Conservation (phyloP, 2,113 vertebrate genomes). For the Odontophorus gujanensis region DNA sequence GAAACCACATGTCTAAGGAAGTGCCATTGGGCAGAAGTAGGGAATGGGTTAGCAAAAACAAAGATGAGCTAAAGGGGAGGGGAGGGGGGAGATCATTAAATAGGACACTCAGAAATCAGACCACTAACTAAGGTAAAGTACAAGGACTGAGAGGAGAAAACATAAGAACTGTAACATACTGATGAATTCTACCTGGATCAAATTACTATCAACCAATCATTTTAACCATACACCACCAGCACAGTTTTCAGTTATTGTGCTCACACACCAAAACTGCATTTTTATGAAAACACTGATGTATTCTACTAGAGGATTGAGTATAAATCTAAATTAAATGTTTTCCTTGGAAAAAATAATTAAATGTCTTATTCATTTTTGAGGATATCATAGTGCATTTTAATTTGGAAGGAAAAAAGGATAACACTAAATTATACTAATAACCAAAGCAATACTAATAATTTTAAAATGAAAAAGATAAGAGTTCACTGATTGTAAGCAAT, state of each 20-base stretch:
- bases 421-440: slow-evolving; percentile 56
- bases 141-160: background rate
- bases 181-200: background rate
- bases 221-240: background rate
- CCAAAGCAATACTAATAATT: slow-evolving; percentile 55
- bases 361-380: slow-evolving; percentile 26
- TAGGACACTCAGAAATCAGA: background rate
- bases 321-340: slow-evolving; percentile 46
- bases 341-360: slow-evolving; percentile 66
- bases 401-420: slow-evolving; percentile 31
- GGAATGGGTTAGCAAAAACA: background rate
- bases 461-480: slow-evolving; percentile 57
- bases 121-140: background rate
- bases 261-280: background rate
- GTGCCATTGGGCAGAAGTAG: background rate
- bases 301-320: background rate
- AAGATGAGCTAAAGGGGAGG: background rate
- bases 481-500: slow-evolving; percentile 54
- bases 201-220: background rate
- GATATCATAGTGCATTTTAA: slow-evolving; percentile 29
- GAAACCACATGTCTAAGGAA: background rate
- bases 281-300: background rate
- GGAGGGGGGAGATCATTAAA: background rate
- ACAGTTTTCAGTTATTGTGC: background rate
- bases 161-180: background rate